Base-by-base conservation (phyloP, 2,113 vertebrate species). In the Engraulis encrasicolus region DNA sequence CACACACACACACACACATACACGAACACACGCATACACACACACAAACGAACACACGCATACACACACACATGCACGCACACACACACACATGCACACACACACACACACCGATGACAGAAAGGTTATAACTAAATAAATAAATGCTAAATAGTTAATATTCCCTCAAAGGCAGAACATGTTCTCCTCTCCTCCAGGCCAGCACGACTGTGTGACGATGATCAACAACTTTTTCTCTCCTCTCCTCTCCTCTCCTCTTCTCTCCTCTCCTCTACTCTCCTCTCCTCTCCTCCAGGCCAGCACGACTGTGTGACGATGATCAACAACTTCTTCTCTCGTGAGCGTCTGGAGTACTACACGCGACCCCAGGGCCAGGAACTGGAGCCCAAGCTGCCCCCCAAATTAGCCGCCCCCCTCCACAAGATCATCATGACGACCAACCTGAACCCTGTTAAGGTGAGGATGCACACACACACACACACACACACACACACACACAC, bases 301-400 rank as follows among this genome's bases (percentile, higher is more conserved):
- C 96, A 97, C 86, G 95, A 97, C 77, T 97, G 96, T 83, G 96
- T 97, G 86, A 96, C 96, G 0, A 89, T 96, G 84, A 97, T 97
- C 92, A 96, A 96, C 87, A 97, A 97, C 88, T 97, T 96, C 90
- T 96, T 96, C 86, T 94, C 96, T 1, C 94, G 95, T 23, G 95
- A 96, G 85, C 95, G 93, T 83, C 86, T 97, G 91, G 95, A 97
- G 87, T 96, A 96, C 90, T 97, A 96, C 78, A 96, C 96, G 74
- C 96, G 94, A 78, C 94, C 94, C 38, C 96, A 96, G 90, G 96
- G 96, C 37, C 87, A 95, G 78, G 96, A 96, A 87, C 95, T 94
- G 87, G 96, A 97, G 84, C 94, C 96, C 1, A 96, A 95, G 81
- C 92, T 97, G 40, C 96, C 96, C 71, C 86, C 94, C 11, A 96